Evolutionary conservation across 2,113 vertebrate genomes (phyloP).

Genomic region (Indri indri): DNA sequence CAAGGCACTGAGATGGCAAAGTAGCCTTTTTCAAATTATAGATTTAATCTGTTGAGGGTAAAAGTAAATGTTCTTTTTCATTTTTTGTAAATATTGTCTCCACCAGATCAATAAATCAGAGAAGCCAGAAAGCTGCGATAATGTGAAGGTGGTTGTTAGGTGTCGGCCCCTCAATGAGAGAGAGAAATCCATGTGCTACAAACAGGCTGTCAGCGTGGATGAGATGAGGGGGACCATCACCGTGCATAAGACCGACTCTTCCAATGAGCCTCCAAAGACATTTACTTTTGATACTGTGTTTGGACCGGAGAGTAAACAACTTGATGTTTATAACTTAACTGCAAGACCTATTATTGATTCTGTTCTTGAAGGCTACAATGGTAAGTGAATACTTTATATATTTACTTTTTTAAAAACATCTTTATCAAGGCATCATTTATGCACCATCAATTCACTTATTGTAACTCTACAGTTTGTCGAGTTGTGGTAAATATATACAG

Average conservation of each 20-base stretch:
- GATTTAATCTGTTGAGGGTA: neutral
- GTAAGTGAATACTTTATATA: conserved; percentile 81
- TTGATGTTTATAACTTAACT: conserved; percentile 98
- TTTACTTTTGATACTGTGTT: conserved; percentile 99
- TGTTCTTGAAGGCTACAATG: conserved; percentile 98
- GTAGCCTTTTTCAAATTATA: neutral
- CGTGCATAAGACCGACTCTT: conserved; percentile 93
- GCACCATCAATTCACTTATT: neutral
- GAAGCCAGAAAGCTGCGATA: conserved; percentile 92
- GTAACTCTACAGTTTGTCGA: neutral
- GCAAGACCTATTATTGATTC: conserved; percentile 98
- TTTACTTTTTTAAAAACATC: neutral
- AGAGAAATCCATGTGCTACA: conserved; percentile 92
- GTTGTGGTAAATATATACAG: neutral
- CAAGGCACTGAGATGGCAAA: neutral
- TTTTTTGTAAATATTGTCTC: conserved; percentile 80
- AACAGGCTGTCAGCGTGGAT: conserved; percentile 92
- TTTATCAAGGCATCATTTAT: neutral
- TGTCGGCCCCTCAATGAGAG: conserved; percentile 97
- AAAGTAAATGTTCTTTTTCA: conserved; percentile 1
- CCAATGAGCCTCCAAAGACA: conserved; percentile 95
- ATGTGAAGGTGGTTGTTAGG: conserved; percentile 97
- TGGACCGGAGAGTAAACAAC: conserved; percentile 96
- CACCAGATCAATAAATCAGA: conserved; percentile 92
- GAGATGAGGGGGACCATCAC: conserved; percentile 97